Evolutionary conservation across 2,888 invertebrate genomes (phyloP).

Genomic region (Chrysina gloriosa): DNA sequence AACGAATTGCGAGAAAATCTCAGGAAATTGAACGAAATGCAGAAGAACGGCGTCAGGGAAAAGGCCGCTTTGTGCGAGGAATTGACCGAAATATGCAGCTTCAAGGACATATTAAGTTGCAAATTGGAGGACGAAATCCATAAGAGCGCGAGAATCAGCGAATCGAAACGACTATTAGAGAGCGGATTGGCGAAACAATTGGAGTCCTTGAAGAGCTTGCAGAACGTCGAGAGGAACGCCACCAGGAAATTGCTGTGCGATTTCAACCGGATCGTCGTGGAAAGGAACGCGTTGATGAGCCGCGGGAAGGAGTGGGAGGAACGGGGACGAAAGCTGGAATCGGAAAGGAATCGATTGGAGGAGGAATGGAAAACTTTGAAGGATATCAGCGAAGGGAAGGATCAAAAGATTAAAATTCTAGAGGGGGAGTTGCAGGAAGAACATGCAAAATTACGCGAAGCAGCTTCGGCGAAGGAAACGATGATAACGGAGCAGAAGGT

Average conservation of each 20-base stretch:
- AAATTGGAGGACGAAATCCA: slow-evolving; percentile 56
- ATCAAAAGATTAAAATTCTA: not conserved
- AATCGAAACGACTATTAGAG: slow-evolving; percentile 56
- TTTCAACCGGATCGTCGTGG: slow-evolving; percentile 51
- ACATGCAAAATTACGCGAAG: not conserved
- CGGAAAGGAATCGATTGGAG: not conserved
- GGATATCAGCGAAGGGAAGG: not conserved
- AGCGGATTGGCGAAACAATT: slow-evolving; percentile 44
- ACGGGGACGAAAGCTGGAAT: slow-evolving; percentile 48
- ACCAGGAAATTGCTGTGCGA: slow-evolving; percentile 56
- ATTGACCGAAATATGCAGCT: slow-evolving; percentile 57
- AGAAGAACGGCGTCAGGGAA: slow-evolving; percentile 58
- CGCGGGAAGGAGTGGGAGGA: slow-evolving; percentile 50
- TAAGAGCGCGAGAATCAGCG: slow-evolving; percentile 54
- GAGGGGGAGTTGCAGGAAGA: not conserved
- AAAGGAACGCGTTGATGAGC: slow-evolving; percentile 53
- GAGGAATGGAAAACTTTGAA: not conserved
- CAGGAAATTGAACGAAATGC: slow-evolving; percentile 57
- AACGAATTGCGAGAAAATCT: slow-evolving; percentile 56
- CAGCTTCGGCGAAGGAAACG: slow-evolving; percentile 2
- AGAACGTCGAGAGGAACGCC: slow-evolving; percentile 56
- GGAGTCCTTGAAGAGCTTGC: slow-evolving; percentile 57
- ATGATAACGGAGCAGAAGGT: not conserved
- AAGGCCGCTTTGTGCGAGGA: slow-evolving; percentile 60
- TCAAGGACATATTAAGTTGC: slow-evolving; percentile 57